These are phyloP conservation scores for Anthoscopus minutus DNA, from an alignment of 2,113 vertebrate genomes.

Conservation along the genomic window DNA sequence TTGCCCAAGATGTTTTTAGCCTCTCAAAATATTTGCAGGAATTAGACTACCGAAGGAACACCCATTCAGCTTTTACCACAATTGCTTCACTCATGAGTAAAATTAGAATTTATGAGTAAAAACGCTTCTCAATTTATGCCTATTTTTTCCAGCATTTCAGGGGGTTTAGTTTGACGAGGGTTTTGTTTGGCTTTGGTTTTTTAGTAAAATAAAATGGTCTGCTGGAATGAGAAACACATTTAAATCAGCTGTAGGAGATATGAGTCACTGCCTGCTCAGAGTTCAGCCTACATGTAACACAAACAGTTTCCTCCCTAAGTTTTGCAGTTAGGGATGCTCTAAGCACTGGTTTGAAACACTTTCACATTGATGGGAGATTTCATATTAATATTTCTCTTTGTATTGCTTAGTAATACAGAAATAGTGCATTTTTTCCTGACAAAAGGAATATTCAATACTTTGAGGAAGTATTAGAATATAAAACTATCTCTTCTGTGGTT, in stretches of 20 bases:
- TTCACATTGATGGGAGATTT: neutral
- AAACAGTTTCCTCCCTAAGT: neutral
- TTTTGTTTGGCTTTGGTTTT: neutral
- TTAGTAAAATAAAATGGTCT: neutral
- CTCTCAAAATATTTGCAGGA: slow-evolving; percentile 28
- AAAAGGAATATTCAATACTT: neutral
- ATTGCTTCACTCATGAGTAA: slow-evolving; percentile 37
- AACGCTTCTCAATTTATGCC: neutral
- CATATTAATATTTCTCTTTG: neutral
- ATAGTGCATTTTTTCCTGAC: neutral
- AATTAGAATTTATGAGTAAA: slow-evolving; percentile 16
- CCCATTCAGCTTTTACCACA: slow-evolving; percentile 23
- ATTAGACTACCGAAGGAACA: neutral
- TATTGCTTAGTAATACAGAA: neutral
- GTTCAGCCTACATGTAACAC: neutral
- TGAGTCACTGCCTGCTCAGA: neutral
- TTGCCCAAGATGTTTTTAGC: slow-evolving; percentile 20
- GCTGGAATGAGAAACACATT: neutral
- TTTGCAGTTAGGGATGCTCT: neutral
- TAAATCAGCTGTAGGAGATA: neutral
- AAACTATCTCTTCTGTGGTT: neutral
- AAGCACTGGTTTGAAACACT: neutral
- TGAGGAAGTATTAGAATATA: neutral
- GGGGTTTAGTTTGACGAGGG: neutral
- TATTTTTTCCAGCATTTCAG: neutral